Evolutionary conservation across 2,888 invertebrate species (phyloP).

Genomic region (Drosophila dives): DNA sequence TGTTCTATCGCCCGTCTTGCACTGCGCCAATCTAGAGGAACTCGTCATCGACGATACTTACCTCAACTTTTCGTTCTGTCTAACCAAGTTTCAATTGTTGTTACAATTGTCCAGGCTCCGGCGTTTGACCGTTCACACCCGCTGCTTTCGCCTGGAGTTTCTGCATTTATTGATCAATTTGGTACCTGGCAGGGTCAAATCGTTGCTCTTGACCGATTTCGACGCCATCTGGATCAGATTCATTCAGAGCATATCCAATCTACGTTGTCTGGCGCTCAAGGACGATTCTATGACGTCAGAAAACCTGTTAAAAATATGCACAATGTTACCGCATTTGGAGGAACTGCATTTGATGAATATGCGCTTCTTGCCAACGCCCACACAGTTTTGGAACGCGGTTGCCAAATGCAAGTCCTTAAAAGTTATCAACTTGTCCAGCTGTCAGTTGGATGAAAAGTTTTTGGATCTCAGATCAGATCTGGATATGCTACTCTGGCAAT

Average conservation of each 20-base stretch:
- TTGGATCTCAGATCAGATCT: conserved; percentile 7
- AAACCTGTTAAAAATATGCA: conserved; percentile 41
- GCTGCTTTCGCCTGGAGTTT: conserved; percentile 37
- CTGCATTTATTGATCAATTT: conserved; percentile 29
- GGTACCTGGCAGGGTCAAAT: conserved; percentile 24
- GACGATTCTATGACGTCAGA: conserved; percentile 51
- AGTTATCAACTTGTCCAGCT: conserved; percentile 44
- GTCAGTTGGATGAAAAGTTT: conserved; percentile 23
- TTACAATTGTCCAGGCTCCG: conserved; percentile 39
- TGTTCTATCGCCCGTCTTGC: not conserved
- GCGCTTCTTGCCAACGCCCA: conserved; percentile 46
- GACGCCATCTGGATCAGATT: conserved; percentile 40
- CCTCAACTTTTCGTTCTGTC: conserved; percentile 10
- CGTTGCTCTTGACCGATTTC: conserved; percentile 49
- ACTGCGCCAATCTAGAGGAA: conserved; percentile 52
- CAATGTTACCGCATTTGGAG: conserved; percentile 39
- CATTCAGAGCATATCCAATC: conserved; percentile 33
- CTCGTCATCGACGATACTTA: conserved; percentile 58
- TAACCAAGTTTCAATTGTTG: conserved; percentile 24
- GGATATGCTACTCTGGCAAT: not conserved
- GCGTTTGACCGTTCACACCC: conserved; percentile 44
- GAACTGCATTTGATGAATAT: conserved; percentile 58
- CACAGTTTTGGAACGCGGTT: conserved; percentile 46
- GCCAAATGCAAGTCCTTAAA: conserved; percentile 7
- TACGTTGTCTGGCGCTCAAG: conserved; percentile 43